phyloP scores from a whole-genome alignment of 1,140 invertebrate species.

The Papilio machaon region DNA sequence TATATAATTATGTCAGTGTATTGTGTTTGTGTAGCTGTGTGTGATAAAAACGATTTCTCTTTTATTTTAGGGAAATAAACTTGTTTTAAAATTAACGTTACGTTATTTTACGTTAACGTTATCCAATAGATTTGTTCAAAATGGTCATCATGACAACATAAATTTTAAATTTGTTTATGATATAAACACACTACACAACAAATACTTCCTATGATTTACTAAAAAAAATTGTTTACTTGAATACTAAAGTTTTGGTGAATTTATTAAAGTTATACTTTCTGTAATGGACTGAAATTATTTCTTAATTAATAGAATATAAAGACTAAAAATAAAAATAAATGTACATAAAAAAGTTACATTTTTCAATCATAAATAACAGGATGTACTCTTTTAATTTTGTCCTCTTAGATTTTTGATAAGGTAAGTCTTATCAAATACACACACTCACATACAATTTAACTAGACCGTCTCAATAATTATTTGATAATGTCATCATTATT shows the following conservation, averaged over 20 bases:
- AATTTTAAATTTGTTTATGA: background rate
- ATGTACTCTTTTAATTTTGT: background rate
- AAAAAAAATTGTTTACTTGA: too few species aligned
- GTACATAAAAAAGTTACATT: too few species aligned
- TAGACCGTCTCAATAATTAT: background rate
- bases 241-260: background rate
- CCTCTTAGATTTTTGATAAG: background rate
- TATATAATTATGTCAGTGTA: slow-evolving; percentile 2
- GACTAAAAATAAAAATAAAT: too few species aligned
- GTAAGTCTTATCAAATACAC: slow-evolving; percentile 3
- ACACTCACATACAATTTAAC: background rate
- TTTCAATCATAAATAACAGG: too few species aligned
- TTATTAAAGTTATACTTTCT: background rate
- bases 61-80: background rate
- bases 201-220: background rate
- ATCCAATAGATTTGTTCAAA: background rate
- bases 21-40: slow-evolving; percentile 43
- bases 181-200: background rate
- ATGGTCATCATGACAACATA: background rate
- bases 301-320: too few species aligned
- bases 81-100: background rate
- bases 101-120: background rate
- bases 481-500: background rate
- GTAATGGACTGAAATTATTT: too few species aligned
- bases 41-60: slow-evolving; percentile 52